Evolutionary conservation across 2,888 invertebrate species (phyloP), one percentile per base, ranked within the genome.

Genomic region (Apamea monoglypha): DNA sequence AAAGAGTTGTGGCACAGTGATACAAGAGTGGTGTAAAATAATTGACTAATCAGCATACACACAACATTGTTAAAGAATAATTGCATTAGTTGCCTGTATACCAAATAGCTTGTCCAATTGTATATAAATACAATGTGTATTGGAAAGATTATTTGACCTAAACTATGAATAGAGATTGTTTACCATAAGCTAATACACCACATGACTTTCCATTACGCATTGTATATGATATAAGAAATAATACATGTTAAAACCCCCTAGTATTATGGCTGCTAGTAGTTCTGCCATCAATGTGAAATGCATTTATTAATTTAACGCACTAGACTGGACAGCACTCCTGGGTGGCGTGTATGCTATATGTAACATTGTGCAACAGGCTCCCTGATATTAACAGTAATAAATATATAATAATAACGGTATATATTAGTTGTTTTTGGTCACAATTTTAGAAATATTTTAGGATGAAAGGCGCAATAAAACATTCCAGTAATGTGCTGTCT

Each of bases 401-500:
- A 53, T 70, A 18, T 70, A 53, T 47, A 47, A 69, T 29, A 50
- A 71, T 71, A 59, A 21, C 4, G 18, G 72, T 85, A 87, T 86
- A 81, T 85, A 83, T 85, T 56, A 40, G 84, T 80, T 84, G 64
- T 76, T 82, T 88, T 82, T 84, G 81, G 91, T 92, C 92, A 91
- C 92, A 92, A 92, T 88, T 81, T 87, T 87, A 89, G 71, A 77
- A 78, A 81, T 78, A 78, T 81, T 74, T 83, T 80, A 86, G 76
- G 78, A 78, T 88, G 87, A 88, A 84, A 87, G 87, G 84, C 90
- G 89, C 88, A 91, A 92, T 91, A 88, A 91, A 93, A 96, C 96
- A 96, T 96, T 96, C 96, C 96, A 95, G 95, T 92, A 90, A 90
- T 93, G 95, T 96, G 96, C 96, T 96, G 96, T 96, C 95, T 90